Conservation (phyloP, 2,888 invertebrate species). For the Trachelus iudaicus region DNA sequence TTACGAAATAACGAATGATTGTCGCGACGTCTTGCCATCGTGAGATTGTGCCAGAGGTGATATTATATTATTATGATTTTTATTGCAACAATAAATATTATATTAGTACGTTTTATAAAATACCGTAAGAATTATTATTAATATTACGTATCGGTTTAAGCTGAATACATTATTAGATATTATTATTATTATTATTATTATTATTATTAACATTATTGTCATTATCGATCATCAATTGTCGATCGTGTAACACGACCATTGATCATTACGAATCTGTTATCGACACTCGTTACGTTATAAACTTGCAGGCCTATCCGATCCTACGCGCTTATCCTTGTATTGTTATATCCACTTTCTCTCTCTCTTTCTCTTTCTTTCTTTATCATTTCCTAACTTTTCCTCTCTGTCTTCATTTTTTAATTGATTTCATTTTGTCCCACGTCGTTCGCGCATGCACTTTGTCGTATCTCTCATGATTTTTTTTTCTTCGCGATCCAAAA, state of each 20-base stretch:
- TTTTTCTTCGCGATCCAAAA: background rate
- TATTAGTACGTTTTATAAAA: conserved; percentile 66
- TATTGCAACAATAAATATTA: conserved; percentile 66
- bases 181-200: conserved; percentile 30
- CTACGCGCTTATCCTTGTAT: conserved; percentile 6
- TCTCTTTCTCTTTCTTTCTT: background rate
- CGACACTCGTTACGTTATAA: conserved; percentile 11
- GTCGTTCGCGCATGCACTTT: background rate
- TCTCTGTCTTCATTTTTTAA: background rate
- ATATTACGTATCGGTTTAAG: background rate
- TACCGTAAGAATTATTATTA: conserved; percentile 28
- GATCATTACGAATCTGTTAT: conserved; percentile 2
- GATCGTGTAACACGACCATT: background rate
- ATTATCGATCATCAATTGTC: background rate
- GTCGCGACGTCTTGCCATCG: conserved; percentile 65
- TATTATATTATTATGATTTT: conserved; percentile 66
- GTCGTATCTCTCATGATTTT: background rate
- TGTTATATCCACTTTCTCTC: background rate
- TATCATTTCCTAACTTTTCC: background rate
- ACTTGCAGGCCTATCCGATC: conserved; percentile 15
- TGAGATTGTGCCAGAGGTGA: conserved; percentile 67
- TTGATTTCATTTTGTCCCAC: background rate
- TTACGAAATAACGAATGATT: conserved; percentile 31
- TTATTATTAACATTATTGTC: background rate
- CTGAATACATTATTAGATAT: conserved; percentile 1